These are phyloP conservation scores for Tiphia femorata DNA, from an alignment of 2,888 invertebrate genomes.

Conservation along the genomic window DNA sequence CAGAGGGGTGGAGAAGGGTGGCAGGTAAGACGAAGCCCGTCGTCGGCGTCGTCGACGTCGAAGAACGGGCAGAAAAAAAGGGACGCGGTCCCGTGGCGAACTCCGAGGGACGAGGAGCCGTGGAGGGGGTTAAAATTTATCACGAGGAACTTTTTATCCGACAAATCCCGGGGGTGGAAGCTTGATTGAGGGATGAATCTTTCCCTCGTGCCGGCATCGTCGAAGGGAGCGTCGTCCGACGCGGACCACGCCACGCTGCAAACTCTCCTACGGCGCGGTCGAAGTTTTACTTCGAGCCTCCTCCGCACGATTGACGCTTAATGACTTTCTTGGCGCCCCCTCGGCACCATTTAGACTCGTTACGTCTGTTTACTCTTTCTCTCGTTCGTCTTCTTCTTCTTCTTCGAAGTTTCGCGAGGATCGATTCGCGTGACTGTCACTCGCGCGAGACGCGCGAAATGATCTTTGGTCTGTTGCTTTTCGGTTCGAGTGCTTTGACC, in stretches of 20 bases:
- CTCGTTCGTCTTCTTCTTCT: too few relatives aligned
- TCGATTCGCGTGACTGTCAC: too few relatives aligned
- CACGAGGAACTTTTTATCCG: slow-evolving; percentile 34
- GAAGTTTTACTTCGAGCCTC: slow-evolving; percentile 18
- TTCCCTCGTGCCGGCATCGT: too few relatives aligned
- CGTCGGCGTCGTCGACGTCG: background rate
- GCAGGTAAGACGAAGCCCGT: background rate
- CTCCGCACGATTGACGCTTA: slow-evolving; percentile 14
- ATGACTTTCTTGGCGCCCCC: slow-evolving; percentile 28
- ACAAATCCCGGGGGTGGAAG: slow-evolving; percentile 19
- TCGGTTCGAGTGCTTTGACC: too few relatives aligned
- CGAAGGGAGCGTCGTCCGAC: too few relatives aligned
- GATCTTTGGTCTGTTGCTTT: too few relatives aligned
- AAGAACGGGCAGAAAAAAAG: background rate
- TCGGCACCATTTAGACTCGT: too few relatives aligned
- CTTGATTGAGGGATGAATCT: slow-evolving; percentile 30
- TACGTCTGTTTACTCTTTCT: too few relatives aligned
- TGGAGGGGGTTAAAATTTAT: slow-evolving; percentile 32
- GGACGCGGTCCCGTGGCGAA: background rate
- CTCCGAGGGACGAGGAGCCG: slow-evolving; percentile 2
- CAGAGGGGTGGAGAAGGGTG: background rate
- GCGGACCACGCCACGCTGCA: too few relatives aligned
- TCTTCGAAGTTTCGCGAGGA: too few relatives aligned
- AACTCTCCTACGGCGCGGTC: background rate
- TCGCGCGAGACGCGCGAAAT: too few relatives aligned